A percentile compares a stretch with the other conserved stretches of the same genome.
Conservation (phyloP, 2,888 invertebrate species). For the Tiliacea citrago region DNA sequence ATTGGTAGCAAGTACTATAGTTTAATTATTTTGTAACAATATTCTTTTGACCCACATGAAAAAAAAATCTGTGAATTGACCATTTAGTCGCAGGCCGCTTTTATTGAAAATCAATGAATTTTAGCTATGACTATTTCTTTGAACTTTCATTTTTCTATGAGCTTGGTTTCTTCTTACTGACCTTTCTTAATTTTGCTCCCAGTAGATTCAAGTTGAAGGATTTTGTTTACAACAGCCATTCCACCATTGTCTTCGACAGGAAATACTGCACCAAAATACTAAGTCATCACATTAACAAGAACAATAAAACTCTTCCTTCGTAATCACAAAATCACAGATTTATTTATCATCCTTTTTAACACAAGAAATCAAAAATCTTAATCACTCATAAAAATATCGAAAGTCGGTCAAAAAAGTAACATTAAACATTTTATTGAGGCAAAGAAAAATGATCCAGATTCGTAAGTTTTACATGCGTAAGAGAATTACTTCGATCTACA, state of each 20-base stretch:
- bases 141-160: not conserved
- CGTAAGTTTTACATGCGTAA: conserved; percentile 12
- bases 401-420: conserved; percentile 43
- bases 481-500: conserved; percentile 30
- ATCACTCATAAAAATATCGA: conserved; percentile 44
- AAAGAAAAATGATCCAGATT: conserved; percentile 44
- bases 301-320: conserved; percentile 37
- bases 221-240: no score
- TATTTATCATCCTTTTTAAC: conserved; percentile 2
- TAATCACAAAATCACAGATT: not conserved
- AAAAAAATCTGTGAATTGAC: not conserved
- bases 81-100: not conserved
- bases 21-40: not conserved
- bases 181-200: not conserved
- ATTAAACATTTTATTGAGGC: conserved; percentile 37
- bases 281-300: not conserved
- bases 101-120: not conserved
- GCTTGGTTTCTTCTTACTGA: not conserved
- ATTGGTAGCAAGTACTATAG: not conserved
- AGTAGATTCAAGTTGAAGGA: no score
- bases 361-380: conserved; percentile 36
- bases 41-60: not conserved
- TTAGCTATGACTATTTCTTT: not conserved
- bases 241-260: no score
- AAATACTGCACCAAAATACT: not conserved